phyloP scores from a whole-genome alignment of 2,888 invertebrate genomes.

The Neoscelio sp. region DNA sequence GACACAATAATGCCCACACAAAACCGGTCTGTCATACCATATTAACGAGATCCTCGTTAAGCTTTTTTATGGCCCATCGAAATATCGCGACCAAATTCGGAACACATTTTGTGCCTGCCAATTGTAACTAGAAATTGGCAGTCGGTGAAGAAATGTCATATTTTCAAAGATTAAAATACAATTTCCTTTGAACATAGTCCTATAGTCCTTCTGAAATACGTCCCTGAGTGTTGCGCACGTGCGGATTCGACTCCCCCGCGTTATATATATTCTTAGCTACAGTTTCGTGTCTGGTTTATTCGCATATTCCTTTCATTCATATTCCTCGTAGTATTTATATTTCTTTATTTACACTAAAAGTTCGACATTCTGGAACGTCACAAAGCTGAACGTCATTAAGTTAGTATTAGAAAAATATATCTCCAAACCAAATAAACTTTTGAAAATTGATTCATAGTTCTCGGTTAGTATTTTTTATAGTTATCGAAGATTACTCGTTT shows the following conservation, averaged over 20 bases:
- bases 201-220: no score
- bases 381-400: background rate
- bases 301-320: slow-evolving; percentile 19
- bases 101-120: background rate
- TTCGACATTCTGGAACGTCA: background rate
- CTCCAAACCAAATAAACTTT: background rate
- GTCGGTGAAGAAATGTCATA: no score
- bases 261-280: slow-evolving; percentile 36
- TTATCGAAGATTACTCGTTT: no score
- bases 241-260: slow-evolving; percentile 22
- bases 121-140: background rate
- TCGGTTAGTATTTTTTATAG: no score
- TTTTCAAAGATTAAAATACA: no score
- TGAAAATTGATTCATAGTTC: background rate
- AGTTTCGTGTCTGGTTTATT: slow-evolving; percentile 15
- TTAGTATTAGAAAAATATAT: background rate
- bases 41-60: slow-evolving; percentile 34
- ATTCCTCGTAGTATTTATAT: background rate
- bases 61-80: slow-evolving; percentile 5
- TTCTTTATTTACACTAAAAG: slow-evolving; percentile 4
- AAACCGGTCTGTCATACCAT: slow-evolving; percentile 37
- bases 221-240: slow-evolving; percentile 21
- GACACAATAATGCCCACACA: slow-evolving; percentile 74
- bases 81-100: background rate
- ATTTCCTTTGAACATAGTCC: no score